A percentile compares a stretch with the other conserved stretches of the same genome.
Evolutionary conservation across 2,113 vertebrate genomes (phyloP).

Genomic region (Gasterosteus nipponicus): DNA sequence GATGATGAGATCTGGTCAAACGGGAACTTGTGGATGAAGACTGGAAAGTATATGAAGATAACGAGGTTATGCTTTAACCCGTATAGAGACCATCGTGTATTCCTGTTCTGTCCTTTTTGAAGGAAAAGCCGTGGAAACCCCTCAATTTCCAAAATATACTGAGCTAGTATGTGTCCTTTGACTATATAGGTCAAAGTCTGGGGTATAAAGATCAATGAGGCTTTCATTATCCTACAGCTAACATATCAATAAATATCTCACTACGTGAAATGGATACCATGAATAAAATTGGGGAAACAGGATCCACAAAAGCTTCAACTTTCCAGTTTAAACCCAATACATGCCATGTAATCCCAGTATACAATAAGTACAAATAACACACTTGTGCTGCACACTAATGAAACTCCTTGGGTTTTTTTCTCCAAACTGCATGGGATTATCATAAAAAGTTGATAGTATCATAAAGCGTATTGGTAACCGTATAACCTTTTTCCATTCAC

Average conservation of each 20-base stretch:
- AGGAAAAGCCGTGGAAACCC: not conserved
- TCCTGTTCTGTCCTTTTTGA: not conserved
- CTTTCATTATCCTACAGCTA: not conserved
- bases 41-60: not conserved
- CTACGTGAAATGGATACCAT: not conserved
- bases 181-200: not conserved
- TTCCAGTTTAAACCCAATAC: not conserved
- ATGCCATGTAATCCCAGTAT: not conserved
- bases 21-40: not conserved
- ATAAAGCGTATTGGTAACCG: not conserved
- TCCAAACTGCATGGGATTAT: not conserved
- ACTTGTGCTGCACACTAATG: not conserved
- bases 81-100: not conserved
- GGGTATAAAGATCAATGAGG: not conserved
- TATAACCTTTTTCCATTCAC: not conserved
- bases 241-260: not conserved
- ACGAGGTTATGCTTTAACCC: not conserved
- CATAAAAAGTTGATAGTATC: not conserved
- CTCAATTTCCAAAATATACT: not conserved
- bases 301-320: not conserved
- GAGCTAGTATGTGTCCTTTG: not conserved
- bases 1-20: not conserved
- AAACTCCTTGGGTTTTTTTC: not conserved
- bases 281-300: not conserved
- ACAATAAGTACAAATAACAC: not conserved